These are phyloP conservation scores for Strix uralensis DNA, from an alignment of 2,113 vertebrate genomes.

Conservation along the genomic window DNA sequence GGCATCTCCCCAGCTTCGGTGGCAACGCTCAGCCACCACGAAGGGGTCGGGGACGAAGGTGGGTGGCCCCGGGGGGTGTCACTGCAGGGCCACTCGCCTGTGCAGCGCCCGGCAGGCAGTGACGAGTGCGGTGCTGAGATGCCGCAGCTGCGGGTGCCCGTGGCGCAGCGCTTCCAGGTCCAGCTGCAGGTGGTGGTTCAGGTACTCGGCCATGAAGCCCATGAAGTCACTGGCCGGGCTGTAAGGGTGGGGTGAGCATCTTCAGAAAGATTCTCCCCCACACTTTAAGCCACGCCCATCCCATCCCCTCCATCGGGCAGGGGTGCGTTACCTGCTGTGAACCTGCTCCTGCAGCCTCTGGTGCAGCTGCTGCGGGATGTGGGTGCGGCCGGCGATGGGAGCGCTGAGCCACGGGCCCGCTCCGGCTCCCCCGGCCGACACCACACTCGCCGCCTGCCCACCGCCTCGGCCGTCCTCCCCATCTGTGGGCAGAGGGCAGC, in stretches of 20 bases:
- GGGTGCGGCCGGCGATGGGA: not conserved
- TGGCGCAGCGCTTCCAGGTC: slow-evolving; percentile 78
- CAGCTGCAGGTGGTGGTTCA: slow-evolving; percentile 76
- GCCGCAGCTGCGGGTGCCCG: slow-evolving; percentile 73
- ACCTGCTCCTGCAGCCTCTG: slow-evolving; percentile 80
- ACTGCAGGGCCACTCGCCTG: slow-evolving; percentile 54
- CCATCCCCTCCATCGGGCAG: accelerated
- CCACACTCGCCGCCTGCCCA: not conserved
- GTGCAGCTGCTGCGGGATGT: slow-evolving; percentile 68
- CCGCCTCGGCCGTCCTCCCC: slow-evolving; percentile 76
- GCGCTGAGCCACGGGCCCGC: not conserved
- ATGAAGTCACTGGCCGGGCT: slow-evolving; percentile 75
- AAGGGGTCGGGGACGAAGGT: accelerated
- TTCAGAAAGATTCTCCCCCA: not conserved
- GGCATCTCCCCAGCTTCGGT: accelerated
- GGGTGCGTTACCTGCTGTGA: slow-evolving; percentile 65
- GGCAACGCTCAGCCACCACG: accelerated
- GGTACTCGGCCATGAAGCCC: slow-evolving; percentile 80
- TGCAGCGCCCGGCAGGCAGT: slow-evolving; percentile 78
- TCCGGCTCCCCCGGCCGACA: not conserved
- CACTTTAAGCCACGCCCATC: not conserved
- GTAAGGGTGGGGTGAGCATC: not conserved
- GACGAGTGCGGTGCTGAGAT: slow-evolving; percentile 76
- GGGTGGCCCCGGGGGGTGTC: accelerated
- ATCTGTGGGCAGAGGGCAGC: slow-evolving; percentile 1